phyloP scores from a whole-genome alignment of 2,113 vertebrate genomes.

The Tupaia chinensis region DNA sequence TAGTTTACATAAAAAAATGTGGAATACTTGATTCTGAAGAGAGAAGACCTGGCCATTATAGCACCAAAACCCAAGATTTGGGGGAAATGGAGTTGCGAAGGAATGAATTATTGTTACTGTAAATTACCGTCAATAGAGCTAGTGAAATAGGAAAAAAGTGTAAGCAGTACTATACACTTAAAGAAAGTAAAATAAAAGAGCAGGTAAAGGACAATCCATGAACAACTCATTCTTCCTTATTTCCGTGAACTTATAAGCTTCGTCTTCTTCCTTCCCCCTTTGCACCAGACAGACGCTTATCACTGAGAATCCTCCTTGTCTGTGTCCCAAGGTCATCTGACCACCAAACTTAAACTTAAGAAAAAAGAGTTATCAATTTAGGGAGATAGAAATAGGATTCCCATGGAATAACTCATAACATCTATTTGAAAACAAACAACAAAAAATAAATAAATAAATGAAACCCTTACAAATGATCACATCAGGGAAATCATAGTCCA shows the following conservation, averaged over 20 bases:
- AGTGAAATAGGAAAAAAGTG: slow-evolving; percentile 14
- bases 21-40: neutral
- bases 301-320: neutral
- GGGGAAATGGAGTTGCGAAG: neutral
- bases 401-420: slow-evolving; percentile 23
- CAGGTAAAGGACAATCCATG: neutral
- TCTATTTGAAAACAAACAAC: slow-evolving; percentile 55
- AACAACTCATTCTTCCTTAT: neutral
- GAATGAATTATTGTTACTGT: neutral
- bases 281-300: neutral
- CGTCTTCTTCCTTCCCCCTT: neutral
- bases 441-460: too few relatives aligned
- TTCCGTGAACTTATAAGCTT: neutral
- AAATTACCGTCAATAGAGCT: neutral
- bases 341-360: slow-evolving; percentile 44
- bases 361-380: slow-evolving; percentile 35
- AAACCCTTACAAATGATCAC: slow-evolving; percentile 33
- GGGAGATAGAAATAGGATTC: slow-evolving; percentile 58
- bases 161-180: neutral
- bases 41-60: neutral
- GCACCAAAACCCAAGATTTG: neutral
- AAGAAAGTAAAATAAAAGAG: neutral
- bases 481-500: slow-evolving; percentile 51
- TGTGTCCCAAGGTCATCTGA: slow-evolving; percentile 46
- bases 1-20: neutral